Conservation (phyloP, 2,113 vertebrate genomes). For the Pardalotus punctatus region DNA sequence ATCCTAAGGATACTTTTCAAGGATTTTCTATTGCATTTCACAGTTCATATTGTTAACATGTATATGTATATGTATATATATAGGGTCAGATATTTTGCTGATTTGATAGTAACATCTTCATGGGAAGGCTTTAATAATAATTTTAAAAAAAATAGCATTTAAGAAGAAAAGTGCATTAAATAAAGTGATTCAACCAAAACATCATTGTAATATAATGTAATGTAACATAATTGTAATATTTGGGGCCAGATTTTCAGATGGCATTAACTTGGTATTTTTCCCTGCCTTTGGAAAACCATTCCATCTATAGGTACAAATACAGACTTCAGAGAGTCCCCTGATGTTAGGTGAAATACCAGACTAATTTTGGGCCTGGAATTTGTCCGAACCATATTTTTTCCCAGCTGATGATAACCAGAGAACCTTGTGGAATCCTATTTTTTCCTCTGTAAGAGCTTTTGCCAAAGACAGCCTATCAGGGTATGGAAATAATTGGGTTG, state of each 20-base stretch:
- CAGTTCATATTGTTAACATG: not conserved
- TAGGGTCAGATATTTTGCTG: not conserved
- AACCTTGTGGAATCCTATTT: not conserved
- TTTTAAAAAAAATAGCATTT: not conserved
- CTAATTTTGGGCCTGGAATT: not conserved
- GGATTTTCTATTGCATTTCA: not conserved
- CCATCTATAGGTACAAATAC: not conserved
- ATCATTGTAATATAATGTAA: not conserved
- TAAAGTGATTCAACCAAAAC: not conserved
- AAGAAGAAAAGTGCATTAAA: not conserved
- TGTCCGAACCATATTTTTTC: not conserved
- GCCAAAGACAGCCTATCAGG: not conserved
- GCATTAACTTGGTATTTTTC: not conserved
- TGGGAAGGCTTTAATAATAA: not conserved
- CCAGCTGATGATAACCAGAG: not conserved
- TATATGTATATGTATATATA: not conserved
- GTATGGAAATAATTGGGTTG: conserved; percentile 17
- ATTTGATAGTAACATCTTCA: not conserved
- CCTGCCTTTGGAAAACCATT: not conserved
- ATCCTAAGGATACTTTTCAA: not conserved
- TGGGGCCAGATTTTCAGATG: not conserved
- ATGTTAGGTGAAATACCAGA: not conserved
- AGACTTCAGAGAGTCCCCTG: not conserved
- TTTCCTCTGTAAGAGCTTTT: not conserved
- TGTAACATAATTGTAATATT: not conserved